These are phyloP conservation scores for Tragelaphus imberbis DNA, from an alignment of 2,113 vertebrate species.

Conservation along the genomic window DNA sequence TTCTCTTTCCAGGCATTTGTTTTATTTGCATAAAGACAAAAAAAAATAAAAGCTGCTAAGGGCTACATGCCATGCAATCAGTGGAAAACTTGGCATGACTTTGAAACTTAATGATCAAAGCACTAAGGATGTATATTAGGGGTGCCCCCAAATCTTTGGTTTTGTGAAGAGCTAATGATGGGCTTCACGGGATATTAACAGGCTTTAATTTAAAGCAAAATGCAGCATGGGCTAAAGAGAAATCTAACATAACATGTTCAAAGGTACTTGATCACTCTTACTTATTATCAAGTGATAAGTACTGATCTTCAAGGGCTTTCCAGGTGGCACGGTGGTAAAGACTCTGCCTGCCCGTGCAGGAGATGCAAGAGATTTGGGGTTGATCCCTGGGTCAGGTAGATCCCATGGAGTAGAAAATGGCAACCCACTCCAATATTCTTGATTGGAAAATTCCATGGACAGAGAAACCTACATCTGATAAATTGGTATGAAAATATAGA, in stretches of 20 bases:
- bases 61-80: constrained; percentile 27
- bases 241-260: not conserved
- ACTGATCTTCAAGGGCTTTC: not conserved
- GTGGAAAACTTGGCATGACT: constrained; percentile 40
- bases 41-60: constrained; percentile 57
- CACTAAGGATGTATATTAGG: not conserved
- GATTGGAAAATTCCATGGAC: not conserved
- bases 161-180: constrained; percentile 35
- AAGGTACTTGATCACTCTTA: not conserved
- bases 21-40: constrained; percentile 65
- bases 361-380: not conserved
- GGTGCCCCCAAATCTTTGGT: not conserved
- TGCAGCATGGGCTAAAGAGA: not conserved
- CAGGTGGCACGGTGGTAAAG: not conserved
- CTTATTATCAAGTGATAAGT: not conserved
- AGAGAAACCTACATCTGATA: not conserved
- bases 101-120: constrained; percentile 59
- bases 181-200: not conserved
- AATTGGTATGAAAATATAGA: not conserved
- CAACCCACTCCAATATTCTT: not conserved
- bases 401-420: not conserved
- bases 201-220: constrained; percentile 17
- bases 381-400: not conserved
- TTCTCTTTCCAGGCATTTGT: constrained; percentile 39
- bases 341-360: not conserved